A percentile compares a stretch with the other conserved stretches of the same genome.
phyloP scores from a whole-genome alignment of 2,113 vertebrate species.

The Otocyon megalotis region DNA sequence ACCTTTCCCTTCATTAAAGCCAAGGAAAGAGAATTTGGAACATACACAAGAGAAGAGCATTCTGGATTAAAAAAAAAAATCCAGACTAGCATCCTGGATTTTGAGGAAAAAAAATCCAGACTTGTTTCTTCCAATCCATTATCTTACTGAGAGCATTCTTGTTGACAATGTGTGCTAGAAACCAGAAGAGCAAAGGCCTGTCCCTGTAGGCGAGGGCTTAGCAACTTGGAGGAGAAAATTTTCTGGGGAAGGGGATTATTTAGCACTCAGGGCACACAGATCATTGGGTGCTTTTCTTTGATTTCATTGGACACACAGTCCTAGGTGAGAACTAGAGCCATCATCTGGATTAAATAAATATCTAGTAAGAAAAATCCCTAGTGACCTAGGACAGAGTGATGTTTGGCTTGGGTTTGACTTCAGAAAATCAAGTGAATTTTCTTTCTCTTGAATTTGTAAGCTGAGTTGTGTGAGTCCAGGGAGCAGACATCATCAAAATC shows the following conservation, averaged over 20 bases:
- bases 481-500: neutral
- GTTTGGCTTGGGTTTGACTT: neutral
- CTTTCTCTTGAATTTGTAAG: neutral
- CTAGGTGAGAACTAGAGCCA: neutral
- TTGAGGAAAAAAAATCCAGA: neutral
- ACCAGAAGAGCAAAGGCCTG: neutral
- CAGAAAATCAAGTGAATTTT: neutral
- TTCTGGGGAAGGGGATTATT: neutral
- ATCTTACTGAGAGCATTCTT: neutral
- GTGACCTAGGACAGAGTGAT: neutral
- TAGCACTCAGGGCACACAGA: neutral
- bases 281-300: neutral
- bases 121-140: neutral
- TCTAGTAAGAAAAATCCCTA: neutral
- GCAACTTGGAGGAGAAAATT: neutral
- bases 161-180: neutral
- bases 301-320: neutral
- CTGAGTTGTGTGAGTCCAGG: neutral
- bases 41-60: too few relatives aligned
- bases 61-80: neutral
- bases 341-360: neutral
- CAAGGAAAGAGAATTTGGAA: neutral
- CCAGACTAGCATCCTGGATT: neutral
- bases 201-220: neutral
- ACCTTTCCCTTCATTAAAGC: neutral